Conservation (phyloP, 2,888 invertebrate genomes). For the Heteromyza rotundicornis region DNA sequence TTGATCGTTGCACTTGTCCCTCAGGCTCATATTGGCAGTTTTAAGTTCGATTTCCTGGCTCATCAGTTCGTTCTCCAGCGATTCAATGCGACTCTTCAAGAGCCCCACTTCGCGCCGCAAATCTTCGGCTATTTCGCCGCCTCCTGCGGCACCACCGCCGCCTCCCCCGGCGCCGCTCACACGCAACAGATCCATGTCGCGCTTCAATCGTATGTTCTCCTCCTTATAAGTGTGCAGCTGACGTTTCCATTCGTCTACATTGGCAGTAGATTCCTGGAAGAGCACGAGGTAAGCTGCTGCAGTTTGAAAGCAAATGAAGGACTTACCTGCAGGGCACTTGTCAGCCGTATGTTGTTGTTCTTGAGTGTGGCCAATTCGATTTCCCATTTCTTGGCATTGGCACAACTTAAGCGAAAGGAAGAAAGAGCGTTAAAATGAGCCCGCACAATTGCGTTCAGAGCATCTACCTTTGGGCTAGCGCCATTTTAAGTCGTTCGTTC, state of each 20-base stretch:
- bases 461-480: conserved; percentile 88
- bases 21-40: conserved; percentile 62
- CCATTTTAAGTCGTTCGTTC: conserved; percentile 94
- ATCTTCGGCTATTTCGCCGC: conserved; percentile 71
- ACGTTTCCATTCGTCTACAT: conserved; percentile 98
- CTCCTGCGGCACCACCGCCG: conserved; percentile 43
- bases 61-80: conserved; percentile 80
- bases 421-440: background rate
- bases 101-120: conserved; percentile 76
- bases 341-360: conserved; percentile 93
- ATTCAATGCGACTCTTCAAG: conserved; percentile 80
- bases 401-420: conserved; percentile 71
- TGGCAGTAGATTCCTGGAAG: conserved; percentile 82
- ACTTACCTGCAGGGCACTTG: conserved; percentile 83
- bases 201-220: conserved; percentile 84
- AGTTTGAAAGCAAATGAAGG: background rate
- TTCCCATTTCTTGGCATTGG: conserved; percentile 99
- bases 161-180: conserved; percentile 64
- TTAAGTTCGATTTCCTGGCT: conserved; percentile 84
- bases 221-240: conserved; percentile 92
- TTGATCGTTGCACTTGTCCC: conserved; percentile 72
- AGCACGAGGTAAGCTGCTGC: too few species aligned
- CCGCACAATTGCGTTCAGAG: background rate
- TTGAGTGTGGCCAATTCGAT: conserved; percentile 94
- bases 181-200: conserved; percentile 75